Conservation (phyloP, 2,113 vertebrate species). For the Osmerus mordax region DNA sequence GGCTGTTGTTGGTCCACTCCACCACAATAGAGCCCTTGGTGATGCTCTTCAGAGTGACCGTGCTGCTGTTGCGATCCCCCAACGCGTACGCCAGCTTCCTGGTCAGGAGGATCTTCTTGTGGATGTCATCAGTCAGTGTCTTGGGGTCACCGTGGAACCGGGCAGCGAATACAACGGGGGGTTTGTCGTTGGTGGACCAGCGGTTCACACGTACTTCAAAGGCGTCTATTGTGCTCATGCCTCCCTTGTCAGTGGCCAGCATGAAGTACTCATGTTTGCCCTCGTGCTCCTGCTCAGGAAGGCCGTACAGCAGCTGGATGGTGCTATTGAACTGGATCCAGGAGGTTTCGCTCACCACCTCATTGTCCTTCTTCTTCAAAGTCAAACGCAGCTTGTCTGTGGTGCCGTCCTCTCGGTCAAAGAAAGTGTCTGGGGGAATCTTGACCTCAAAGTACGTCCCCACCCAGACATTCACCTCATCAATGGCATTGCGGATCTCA, state of each 20-base stretch:
- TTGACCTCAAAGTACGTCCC: conserved; percentile 96
- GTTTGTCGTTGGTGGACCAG: conserved; percentile 78
- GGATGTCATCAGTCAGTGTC: conserved; percentile 75
- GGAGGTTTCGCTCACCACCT: conserved; percentile 78
- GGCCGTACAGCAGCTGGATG: conserved; percentile 91
- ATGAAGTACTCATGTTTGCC: conserved; percentile 93
- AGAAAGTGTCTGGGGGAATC: conserved; percentile 91
- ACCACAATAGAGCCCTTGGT: conserved; percentile 85
- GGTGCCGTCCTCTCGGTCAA: conserved; percentile 88
- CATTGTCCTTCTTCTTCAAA: conserved; percentile 83
- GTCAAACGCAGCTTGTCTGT: conserved; percentile 90
- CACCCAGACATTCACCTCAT: conserved; percentile 89
- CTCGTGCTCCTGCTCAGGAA: conserved; percentile 79
- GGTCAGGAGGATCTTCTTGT: conserved; percentile 87
- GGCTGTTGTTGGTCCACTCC: conserved; percentile 92
- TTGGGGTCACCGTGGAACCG: conserved; percentile 83
- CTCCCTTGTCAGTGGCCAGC: conserved; percentile 90
- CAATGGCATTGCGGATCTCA: conserved; percentile 85
- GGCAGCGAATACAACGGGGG: conserved; percentile 84
- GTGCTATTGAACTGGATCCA: conserved; percentile 97
- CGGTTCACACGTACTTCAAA: conserved; percentile 89
- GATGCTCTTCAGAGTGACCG: conserved; percentile 85
- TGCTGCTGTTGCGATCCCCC: conserved; percentile 89
- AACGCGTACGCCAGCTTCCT: conserved; percentile 90
- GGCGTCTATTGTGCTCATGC: conserved; percentile 84